phyloP scores from a whole-genome alignment of 2,888 invertebrate genomes.

The Rambutsinella grinnellia region DNA sequence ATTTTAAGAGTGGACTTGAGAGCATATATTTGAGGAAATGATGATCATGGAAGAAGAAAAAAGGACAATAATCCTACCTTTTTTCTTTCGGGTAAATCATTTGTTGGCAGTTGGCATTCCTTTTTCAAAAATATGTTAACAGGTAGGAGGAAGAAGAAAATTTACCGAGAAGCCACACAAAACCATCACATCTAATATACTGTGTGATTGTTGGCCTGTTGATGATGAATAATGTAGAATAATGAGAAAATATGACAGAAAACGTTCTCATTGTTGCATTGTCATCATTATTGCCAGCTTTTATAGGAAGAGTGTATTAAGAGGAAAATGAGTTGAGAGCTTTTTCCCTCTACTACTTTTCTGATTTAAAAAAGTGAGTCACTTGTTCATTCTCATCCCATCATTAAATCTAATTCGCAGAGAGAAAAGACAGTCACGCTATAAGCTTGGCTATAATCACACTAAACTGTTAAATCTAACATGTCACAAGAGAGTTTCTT shows the following conservation, averaged over 20 bases:
- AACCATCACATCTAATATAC: conserved; percentile 12
- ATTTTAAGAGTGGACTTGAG: conserved; percentile 15
- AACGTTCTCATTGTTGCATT: conserved; percentile 23
- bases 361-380: conserved; percentile 15
- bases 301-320: too few relatives aligned
- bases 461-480: conserved; percentile 19
- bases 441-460: too few relatives aligned
- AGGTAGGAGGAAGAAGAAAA: too few relatives aligned
- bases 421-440: conserved; percentile 19
- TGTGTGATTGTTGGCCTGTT: background rate
- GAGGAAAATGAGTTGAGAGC: too few relatives aligned
- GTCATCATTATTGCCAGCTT: conserved; percentile 20
- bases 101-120: too few relatives aligned
- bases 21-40: background rate
- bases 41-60: too few relatives aligned
- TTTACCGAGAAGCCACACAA: too few relatives aligned
- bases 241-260: conserved; percentile 1
- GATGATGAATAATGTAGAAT: conserved; percentile 1
- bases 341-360: too few relatives aligned
- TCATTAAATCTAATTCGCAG: too few relatives aligned
- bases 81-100: too few relatives aligned
- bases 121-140: conserved; percentile 24
- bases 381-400: conserved; percentile 9
- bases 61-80: too few relatives aligned
- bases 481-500: too few relatives aligned